These are phyloP conservation scores for Macrotrachela quadricornifera DNA, from an alignment of 1,140 invertebrate species.

Conservation along the genomic window DNA sequence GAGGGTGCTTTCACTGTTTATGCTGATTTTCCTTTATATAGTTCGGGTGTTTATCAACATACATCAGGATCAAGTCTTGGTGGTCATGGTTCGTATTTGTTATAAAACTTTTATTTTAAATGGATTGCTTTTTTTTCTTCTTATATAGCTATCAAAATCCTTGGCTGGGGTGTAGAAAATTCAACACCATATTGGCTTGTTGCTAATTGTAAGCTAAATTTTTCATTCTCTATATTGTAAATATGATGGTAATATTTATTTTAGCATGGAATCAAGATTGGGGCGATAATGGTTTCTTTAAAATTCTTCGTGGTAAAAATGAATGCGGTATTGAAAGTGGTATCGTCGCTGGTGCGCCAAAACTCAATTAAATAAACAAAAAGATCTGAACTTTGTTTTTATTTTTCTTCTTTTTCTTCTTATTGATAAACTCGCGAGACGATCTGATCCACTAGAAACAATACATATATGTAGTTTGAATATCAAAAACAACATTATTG, in stretches of 20 bases:
- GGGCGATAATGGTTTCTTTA: constrained; percentile 57
- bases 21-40: constrained; percentile 62
- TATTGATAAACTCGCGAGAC: too few species aligned
- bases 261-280: constrained; percentile 63
- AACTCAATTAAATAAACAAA: neutral
- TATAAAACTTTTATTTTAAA: neutral
- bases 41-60: constrained; percentile 37
- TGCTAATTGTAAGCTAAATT: constrained; percentile 41
- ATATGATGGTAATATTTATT: too few species aligned
- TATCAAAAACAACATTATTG: too few species aligned
- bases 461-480: too few species aligned
- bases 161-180: constrained; percentile 65
- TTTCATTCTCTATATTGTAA: too few species aligned
- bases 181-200: constrained; percentile 63
- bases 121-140: constrained; percentile 34
- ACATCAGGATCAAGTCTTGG: constrained; percentile 4
- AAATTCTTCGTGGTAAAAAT: constrained; percentile 59
- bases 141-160: constrained; percentile 63
- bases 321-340: constrained; percentile 63
- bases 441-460: too few species aligned
- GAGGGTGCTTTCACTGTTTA: constrained; percentile 74
- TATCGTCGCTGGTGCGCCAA: constrained; percentile 4
- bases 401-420: too few species aligned
- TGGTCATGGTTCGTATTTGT: neutral
- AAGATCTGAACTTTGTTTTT: too few species aligned